Conservation (phyloP, 2,888 invertebrate genomes). For the Platycheirus albimanus region DNA sequence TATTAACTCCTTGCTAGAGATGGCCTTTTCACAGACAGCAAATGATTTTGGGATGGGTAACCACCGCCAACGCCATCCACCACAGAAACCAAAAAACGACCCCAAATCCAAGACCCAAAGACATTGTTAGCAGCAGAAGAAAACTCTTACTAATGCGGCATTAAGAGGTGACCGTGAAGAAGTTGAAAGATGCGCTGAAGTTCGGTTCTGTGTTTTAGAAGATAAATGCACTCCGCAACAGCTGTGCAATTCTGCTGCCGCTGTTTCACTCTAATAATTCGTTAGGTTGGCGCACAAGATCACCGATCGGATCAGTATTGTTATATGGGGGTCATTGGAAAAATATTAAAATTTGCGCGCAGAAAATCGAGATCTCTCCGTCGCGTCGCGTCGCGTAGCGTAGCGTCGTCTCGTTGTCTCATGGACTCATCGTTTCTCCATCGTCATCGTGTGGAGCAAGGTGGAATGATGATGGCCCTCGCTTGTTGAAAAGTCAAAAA, state of each 20-base stretch:
- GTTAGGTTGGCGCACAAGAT: constrained; percentile 43
- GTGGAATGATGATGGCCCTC: constrained; percentile 69
- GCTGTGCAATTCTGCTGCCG: constrained; percentile 42
- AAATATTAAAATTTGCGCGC: constrained; percentile 72
- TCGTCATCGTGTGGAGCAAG: constrained; percentile 58
- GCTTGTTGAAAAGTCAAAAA: constrained; percentile 61
- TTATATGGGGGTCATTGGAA: constrained; percentile 73
- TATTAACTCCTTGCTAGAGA: constrained; percentile 5
- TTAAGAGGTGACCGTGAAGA: constrained; percentile 70
- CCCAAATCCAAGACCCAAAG: constrained; percentile 37
- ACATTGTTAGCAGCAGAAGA: constrained; percentile 60
- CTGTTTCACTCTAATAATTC: constrained; percentile 27
- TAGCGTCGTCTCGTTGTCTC: background rate
- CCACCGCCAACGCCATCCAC: constrained; percentile 30
- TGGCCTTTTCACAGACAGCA: constrained; percentile 44
- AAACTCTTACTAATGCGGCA: constrained; percentile 68
- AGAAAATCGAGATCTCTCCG: constrained; percentile 62
- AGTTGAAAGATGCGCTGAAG: constrained; percentile 57
- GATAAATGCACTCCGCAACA: constrained; percentile 56
- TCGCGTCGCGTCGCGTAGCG: background rate
- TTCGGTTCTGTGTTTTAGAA: constrained; percentile 20
- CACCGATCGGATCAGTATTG: constrained; percentile 69
- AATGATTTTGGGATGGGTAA: constrained; percentile 69
- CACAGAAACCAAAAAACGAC: constrained; percentile 39
- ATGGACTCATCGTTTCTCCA: background rate